These are phyloP conservation scores for Sciurus vulgaris DNA, from an alignment of 2,797 vertebrate species.

Conservation along the genomic window DNA sequence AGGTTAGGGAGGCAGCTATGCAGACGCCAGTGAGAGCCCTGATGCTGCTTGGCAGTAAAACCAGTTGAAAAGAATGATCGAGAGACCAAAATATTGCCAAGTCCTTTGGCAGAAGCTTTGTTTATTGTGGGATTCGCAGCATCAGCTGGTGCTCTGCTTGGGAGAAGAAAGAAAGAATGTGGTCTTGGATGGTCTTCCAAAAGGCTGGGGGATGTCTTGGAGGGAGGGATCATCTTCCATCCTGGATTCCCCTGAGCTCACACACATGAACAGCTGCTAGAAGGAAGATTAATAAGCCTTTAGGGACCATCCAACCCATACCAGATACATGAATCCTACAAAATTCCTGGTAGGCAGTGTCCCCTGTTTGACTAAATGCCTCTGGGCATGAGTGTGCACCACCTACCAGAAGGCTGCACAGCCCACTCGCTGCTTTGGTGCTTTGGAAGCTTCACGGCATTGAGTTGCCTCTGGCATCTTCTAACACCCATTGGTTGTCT, in stretches of 20 bases:
- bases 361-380: not conserved
- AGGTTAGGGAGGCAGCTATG: slow-evolving; percentile 74
- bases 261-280: not conserved
- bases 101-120: slow-evolving; percentile 61
- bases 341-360: slow-evolving; percentile 2
- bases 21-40: slow-evolving; percentile 63
- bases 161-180: slow-evolving; percentile 59
- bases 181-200: slow-evolving; percentile 58
- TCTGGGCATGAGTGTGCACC: not conserved
- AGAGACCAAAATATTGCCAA: slow-evolving; percentile 69
- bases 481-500: not conserved
- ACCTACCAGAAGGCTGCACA: not conserved
- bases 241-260: not conserved
- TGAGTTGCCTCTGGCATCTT: not conserved
- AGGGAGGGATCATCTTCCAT: slow-evolving; percentile 34
- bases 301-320: not conserved
- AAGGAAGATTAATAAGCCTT: slow-evolving; percentile 55
- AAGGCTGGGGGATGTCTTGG: not conserved
- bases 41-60: slow-evolving; percentile 43
- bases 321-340: not conserved
- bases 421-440: not conserved
- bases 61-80: slow-evolving; percentile 65
- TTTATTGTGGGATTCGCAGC: slow-evolving; percentile 65
- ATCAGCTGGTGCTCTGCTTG: slow-evolving; percentile 55
- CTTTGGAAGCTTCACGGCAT: not conserved